Base-by-base conservation (phyloP, 2,888 invertebrate genomes). In the Aleiodes leptofemur region DNA sequence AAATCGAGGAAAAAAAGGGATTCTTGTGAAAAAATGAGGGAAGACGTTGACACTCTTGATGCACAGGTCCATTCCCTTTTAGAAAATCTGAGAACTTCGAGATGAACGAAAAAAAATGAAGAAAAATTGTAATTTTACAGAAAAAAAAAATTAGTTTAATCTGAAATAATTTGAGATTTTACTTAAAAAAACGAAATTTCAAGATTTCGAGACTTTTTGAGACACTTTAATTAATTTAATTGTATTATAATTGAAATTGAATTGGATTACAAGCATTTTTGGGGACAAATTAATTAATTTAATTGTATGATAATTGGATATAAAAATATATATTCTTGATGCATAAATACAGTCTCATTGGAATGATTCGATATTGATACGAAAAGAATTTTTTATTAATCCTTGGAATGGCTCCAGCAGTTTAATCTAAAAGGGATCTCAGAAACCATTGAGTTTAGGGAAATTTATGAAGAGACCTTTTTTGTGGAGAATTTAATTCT, bases 11-110 rank as follows among this genome's bases (percentile, higher is more conserved):
- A 29, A 8, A 69, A 59, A 38, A 71, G 11, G 9, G 8, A 69
- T 57, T 14, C 59, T 29, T 85, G 80, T 48, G 69, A 79, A 69
- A 78, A 78, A 38, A 74, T 87, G 11, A 82, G 81, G 69, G 76
- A 82, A 48, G 82, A 87, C 74, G 84, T 88, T n/a, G 77, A 83
- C 14, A 80, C 82, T 57, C 78, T 88, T 8, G 87, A 88, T 73
- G 79, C 74, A 48, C 86, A 88, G 82, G 84, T 87, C 8, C 81
- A 83, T 76, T 76, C 78, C 64, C 81, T 88, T 75, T 78, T 88
- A 38, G 71, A 76, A 31, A 71, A 74, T 16, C 64, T 85, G 11
- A 81, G 77, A 68, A 77, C 55, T 29, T 23, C 76, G 14, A 81
- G 75, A 61, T 76, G 69, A 68, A 72, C 38, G 76, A 50, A 70